These are phyloP conservation scores for Spicauda simplicius DNA, from an alignment of 2,888 invertebrate genomes.

Conservation along the genomic window DNA sequence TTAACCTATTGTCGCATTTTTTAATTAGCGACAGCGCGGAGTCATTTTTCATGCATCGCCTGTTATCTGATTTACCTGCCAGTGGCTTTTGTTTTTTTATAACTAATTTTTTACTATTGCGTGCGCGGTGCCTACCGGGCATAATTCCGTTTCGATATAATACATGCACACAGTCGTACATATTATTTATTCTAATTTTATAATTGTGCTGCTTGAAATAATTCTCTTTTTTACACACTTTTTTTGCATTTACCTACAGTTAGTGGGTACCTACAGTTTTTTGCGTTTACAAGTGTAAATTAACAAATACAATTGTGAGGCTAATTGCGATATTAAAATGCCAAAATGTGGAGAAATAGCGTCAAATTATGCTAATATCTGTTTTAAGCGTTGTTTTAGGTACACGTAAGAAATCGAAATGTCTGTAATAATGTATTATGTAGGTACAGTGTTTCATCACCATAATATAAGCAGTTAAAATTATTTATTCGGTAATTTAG, in stretches of 20 bases:
- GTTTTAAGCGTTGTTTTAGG: no score
- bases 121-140: constrained; percentile 51
- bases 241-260: constrained; percentile 26
- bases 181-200: constrained; percentile 47
- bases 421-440: no score
- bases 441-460: no score
- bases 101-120: constrained; percentile 48
- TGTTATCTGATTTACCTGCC: constrained; percentile 81
- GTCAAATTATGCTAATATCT: no score
- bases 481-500: no score
- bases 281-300: background rate
- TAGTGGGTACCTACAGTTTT: background rate
- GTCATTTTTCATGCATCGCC: constrained; percentile 85
- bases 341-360: no score
- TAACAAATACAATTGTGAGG: background rate
- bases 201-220: constrained; percentile 53
- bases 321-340: no score
- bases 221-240: constrained; percentile 42
- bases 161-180: constrained; percentile 36
- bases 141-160: constrained; percentile 46
- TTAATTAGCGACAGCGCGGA: constrained; percentile 71
- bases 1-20: constrained; percentile 75
- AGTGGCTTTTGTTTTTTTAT: constrained; percentile 57
- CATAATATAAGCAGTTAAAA: no score
- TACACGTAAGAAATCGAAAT: no score